These are phyloP conservation scores for Illadopsis cleaveri DNA, from an alignment of 2,113 vertebrate species.

Conservation along the genomic window DNA sequence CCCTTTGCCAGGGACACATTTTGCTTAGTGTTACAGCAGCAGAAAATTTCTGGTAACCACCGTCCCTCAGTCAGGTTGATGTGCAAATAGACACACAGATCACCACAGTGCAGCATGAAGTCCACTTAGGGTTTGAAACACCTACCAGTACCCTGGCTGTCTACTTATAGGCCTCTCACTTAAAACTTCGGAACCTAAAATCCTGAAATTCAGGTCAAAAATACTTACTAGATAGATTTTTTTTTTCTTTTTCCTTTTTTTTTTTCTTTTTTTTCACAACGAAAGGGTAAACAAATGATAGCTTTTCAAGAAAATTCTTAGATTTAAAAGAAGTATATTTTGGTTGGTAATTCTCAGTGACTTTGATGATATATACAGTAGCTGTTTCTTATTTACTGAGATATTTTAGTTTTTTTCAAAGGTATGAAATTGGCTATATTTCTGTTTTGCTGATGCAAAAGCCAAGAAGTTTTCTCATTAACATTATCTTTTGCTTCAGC, in stretches of 20 bases:
- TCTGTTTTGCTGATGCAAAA: not conserved
- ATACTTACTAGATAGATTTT: not conserved
- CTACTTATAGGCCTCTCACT: not conserved
- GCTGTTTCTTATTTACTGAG: not conserved
- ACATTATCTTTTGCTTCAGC: conserved; percentile 1
- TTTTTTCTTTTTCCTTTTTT: not conserved
- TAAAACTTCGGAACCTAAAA: not conserved
- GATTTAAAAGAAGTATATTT: not conserved
- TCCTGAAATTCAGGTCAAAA: not conserved
- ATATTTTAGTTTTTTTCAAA: not conserved
- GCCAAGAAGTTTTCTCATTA: not conserved
- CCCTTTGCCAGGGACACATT: not conserved
- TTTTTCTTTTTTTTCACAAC: not conserved
- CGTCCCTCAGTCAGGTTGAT: not conserved
- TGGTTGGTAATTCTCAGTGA: not conserved
- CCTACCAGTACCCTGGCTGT: not conserved
- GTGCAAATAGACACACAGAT: not conserved
- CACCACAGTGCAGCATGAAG: not conserved
- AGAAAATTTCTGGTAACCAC: not conserved
- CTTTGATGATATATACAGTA: not conserved
- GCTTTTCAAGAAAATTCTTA: not conserved
- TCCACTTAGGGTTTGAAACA: not conserved
- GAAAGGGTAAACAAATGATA: not conserved
- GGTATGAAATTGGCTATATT: not conserved
- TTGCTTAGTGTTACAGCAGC: not conserved